phyloP scores from a whole-genome alignment of 2,888 invertebrate genomes.

The Melangyna quadrimaculata region DNA sequence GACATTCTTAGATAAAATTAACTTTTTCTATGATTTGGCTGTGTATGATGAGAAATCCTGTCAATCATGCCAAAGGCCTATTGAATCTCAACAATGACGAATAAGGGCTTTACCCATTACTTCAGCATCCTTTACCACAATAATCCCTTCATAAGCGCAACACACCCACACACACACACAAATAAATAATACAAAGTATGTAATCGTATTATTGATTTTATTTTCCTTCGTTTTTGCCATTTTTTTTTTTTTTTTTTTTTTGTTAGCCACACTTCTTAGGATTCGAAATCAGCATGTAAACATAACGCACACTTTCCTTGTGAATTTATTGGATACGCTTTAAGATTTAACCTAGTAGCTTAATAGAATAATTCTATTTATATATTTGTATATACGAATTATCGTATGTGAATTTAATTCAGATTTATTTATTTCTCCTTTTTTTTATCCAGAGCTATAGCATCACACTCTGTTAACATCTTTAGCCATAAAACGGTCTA shows the following conservation, averaged over 20 bases:
- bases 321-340: constrained; percentile 39
- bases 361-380: constrained; percentile 33
- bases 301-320: constrained; percentile 44
- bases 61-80: constrained; percentile 25
- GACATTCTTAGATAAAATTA: constrained; percentile 9
- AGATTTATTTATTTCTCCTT: constrained; percentile 56
- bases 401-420: constrained; percentile 23
- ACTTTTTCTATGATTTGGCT: not conserved
- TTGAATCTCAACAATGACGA: constrained; percentile 35
- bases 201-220: constrained; percentile 49
- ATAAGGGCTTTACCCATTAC: constrained; percentile 43
- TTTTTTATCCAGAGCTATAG: not conserved
- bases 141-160: constrained; percentile 19
- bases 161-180: not conserved
- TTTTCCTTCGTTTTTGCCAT: not conserved
- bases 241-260: constrained; percentile 53
- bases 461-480: constrained; percentile 40
- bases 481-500: constrained; percentile 46
- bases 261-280: constrained; percentile 49
- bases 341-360: constrained; percentile 34
- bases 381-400: not conserved
- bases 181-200: not conserved
- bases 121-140: constrained; percentile 16
- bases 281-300: constrained; percentile 37
- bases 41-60: not conserved